Base-by-base conservation (phyloP, 2,113 vertebrate genomes). In the Pogonocichla stellata region DNA sequence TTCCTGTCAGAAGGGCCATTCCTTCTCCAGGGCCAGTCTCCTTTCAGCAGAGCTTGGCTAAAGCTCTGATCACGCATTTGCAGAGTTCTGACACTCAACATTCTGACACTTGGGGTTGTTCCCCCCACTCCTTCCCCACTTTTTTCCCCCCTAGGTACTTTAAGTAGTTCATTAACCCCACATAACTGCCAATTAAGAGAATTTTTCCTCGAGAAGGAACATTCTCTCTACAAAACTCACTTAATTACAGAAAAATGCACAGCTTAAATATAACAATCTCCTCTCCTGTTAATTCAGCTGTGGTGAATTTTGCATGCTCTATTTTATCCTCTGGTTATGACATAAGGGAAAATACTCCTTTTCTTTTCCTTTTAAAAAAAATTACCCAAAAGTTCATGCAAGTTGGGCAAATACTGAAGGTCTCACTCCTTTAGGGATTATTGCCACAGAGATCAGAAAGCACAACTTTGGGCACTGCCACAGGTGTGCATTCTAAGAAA, bases 161-260 rank as follows among this genome's bases (percentile, higher is more conserved):
- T 5, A 33, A 90, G 78, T 56, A 94, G 92, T 90, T 96, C 92
- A 88, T 95, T 94, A 94, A 92, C 88, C 89, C 89, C 8, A 40
- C 34, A 23, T 38, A 83, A 72, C 86, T 82, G 88, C 72, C 90
- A 86, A 74, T 92, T 36, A 93, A 73, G 93, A 87, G 64, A 78
- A n/a, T 38, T 88, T 65, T 42, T 95, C 60, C 62, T 86, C 2
- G 0, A 54, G 40, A 72, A 93, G 77, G 56, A 80, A 89, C 58
- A 45, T 73, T 88, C 47, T 78, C 56, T 93, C 93, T 38, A 13
- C 40, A 61, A 83, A 64, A 81, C 28, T n/a, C 28, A 64, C 70
- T 95, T 95, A 91, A 94, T 40, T 91, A 87, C 73, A 81, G 61
- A 58, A 94, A 88, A 92, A 90, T 16, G 33, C 77, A 78, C 18